Evolutionary conservation across 1,140 invertebrate species (phyloP), one percentile per base, ranked within the genome.

Genomic region (Leguminivora glycinivorella): DNA sequence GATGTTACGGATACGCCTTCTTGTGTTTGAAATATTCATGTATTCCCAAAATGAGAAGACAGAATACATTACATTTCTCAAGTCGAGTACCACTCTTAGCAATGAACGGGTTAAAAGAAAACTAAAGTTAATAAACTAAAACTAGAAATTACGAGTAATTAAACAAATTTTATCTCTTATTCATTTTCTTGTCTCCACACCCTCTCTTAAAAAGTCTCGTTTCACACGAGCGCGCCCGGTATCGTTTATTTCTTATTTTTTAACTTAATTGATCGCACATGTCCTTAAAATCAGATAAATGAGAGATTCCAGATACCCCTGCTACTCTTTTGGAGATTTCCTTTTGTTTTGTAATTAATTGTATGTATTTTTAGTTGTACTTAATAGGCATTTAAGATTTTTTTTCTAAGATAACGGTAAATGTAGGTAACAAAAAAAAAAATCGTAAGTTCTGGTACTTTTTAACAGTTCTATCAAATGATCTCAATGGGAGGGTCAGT

Each of bases 201-300:
- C 78, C 84, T 84, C 84, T 80, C 58, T 26, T 77, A 73, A 81
- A 81, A 75, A 34, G n/a, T n/a, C n/a, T 67, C 19, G 56, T 72
- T 80, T 78, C 81, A 83, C 83, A 80, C 72, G 60, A 52, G 56
- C 66, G 71, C 76, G 74, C 63, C 72, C 67, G 74, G 75, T 67
- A 76, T 71, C 76, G 71, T 73, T 76, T 78, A 72, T 71, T 67
- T 75, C 82, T 81, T 81, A 78, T 80, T 76, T 9, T 31, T 77
- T 80, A 78, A 75, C 69, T 87, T 87, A 83, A 84, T 83, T 84
- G 80, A 75, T 71, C 69, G 75, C 83, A 85, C 81, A 82, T 83
- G 85, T 80, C 74, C 67, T 72, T 67, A 72, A 75, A 83, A 81
- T 83, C 77, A 74, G 75, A 69, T 75, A 70, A 75, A 82, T 85